phyloP scores from a whole-genome alignment of 2,888 invertebrate species.

The Noctua janthe region DNA sequence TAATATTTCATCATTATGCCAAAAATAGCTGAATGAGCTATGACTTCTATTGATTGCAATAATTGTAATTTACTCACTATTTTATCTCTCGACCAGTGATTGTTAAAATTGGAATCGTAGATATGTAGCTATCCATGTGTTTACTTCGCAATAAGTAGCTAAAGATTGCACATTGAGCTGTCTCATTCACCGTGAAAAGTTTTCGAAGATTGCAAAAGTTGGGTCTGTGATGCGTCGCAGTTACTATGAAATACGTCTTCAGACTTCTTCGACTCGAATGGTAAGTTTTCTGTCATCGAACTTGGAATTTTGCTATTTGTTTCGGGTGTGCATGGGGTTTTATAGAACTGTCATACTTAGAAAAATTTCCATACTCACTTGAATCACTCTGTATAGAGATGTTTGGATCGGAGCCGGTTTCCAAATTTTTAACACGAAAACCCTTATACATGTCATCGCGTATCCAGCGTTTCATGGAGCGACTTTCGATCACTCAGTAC shows the following conservation, averaged over 20 bases:
- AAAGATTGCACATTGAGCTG: constrained; percentile 60
- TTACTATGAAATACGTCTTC: constrained; percentile 65
- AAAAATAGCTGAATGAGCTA: constrained; percentile 34
- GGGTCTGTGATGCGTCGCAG: constrained; percentile 67
- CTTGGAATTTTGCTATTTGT: constrained; percentile 73
- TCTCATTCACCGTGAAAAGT: constrained; percentile 71
- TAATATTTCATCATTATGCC: constrained; percentile 40
- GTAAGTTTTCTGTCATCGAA: constrained; percentile 79
- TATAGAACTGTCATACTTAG: constrained; percentile 62
- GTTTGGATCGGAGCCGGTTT: constrained; percentile 66
- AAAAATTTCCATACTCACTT: constrained; percentile 51
- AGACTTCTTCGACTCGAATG: constrained; percentile 68
- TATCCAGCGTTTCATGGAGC: constrained; percentile 60
- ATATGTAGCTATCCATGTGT: constrained; percentile 44
- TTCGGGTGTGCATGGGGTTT: constrained; percentile 79
- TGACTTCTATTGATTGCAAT: constrained; percentile 33
- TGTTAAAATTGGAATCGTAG: constrained; percentile 54
- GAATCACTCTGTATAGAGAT: constrained; percentile 64
- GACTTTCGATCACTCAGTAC: constrained; percentile 40
- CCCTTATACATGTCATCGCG: constrained; percentile 56
- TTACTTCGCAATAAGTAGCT: constrained; percentile 55
- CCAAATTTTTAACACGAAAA: constrained; percentile 61
- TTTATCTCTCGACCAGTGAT: constrained; percentile 45
- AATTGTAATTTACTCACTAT: constrained; percentile 42
- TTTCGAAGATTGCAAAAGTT: constrained; percentile 74